Conservation (phyloP, 2,888 invertebrate genomes). For the Drosophila koepferae region DNA sequence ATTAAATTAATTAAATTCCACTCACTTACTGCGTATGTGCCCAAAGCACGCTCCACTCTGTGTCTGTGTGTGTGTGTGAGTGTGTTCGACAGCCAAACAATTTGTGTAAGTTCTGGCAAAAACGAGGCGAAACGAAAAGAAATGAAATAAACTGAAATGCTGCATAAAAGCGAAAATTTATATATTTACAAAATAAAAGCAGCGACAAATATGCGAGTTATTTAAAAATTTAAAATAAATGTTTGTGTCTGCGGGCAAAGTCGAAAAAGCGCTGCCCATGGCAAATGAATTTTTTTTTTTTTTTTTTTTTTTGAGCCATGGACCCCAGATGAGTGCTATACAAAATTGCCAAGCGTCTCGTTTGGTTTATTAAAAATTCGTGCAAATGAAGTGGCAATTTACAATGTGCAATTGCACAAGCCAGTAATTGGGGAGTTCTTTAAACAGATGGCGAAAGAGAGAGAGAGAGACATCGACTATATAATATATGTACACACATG, state of each 20-base stretch:
- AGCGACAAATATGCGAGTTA: slow-evolving; percentile 57
- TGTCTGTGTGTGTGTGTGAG: neutral
- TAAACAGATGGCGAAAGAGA: neutral
- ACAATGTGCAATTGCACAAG: slow-evolving; percentile 43
- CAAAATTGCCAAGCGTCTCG: slow-evolving; percentile 31
- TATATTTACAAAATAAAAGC: slow-evolving; percentile 22
- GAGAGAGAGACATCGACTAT: slow-evolving; percentile 3
- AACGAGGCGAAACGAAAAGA: neutral
- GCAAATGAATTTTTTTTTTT: slow-evolving; percentile 2
- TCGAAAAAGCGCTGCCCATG: slow-evolving; percentile 33
- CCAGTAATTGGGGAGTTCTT: slow-evolving; percentile 10
- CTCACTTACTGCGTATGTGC: slow-evolving; percentile 12
- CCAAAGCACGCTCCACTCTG: neutral
- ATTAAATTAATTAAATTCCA: slow-evolving; percentile 78
- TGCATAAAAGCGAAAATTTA: slow-evolving; percentile 2
- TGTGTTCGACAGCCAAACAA: slow-evolving; percentile 53
- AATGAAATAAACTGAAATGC: neutral
- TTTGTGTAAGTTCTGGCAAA: slow-evolving; percentile 33
- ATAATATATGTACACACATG: neutral
- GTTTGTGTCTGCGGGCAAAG: slow-evolving; percentile 65
- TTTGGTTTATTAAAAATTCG: slow-evolving; percentile 66
- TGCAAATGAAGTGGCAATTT: slow-evolving; percentile 72
- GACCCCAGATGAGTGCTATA: slow-evolving; percentile 16
- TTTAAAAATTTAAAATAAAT: slow-evolving; percentile 73
- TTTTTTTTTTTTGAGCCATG: neutral